Evolutionary conservation across 2,113 vertebrate species (phyloP).

Genomic region (Hypocryptadius cinnamomeus): DNA sequence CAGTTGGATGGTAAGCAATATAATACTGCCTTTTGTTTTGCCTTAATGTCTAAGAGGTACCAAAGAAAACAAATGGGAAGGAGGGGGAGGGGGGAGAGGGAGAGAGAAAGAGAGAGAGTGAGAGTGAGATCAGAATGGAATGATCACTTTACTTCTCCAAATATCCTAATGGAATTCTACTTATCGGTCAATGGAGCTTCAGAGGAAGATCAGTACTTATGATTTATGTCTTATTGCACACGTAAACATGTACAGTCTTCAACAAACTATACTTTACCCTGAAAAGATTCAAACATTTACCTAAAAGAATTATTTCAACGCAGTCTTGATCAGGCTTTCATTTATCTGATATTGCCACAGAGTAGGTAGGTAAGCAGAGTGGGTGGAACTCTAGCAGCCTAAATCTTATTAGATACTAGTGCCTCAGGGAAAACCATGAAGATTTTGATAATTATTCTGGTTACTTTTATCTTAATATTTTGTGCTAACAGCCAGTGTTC

Average conservation of each 20-base stretch:
- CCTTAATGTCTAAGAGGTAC: background rate
- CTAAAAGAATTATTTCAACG: background rate
- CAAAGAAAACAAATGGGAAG: background rate
- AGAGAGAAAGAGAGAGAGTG: background rate
- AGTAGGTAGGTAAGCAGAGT: background rate
- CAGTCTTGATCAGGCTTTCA: background rate
- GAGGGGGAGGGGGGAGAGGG: fast-evolving
- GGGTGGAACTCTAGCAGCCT: background rate
- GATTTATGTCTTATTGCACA: background rate
- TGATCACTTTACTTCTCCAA: background rate
- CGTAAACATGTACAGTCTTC: background rate
- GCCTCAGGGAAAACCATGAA: background rate
- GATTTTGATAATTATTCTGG: background rate
- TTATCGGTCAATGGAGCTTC: background rate
- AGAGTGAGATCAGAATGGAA: background rate
- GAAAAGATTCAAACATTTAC: background rate
- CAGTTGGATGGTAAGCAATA: background rate
- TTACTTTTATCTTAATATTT: background rate
- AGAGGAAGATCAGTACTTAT: background rate
- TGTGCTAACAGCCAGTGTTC: background rate
- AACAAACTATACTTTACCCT: background rate
- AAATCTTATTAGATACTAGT: background rate
- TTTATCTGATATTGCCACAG: background rate
- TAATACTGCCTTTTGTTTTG: background rate
- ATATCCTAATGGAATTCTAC: background rate